phyloP scores from a whole-genome alignment of 1,140 invertebrate genomes.

The Drosophila mojavensis region DNA sequence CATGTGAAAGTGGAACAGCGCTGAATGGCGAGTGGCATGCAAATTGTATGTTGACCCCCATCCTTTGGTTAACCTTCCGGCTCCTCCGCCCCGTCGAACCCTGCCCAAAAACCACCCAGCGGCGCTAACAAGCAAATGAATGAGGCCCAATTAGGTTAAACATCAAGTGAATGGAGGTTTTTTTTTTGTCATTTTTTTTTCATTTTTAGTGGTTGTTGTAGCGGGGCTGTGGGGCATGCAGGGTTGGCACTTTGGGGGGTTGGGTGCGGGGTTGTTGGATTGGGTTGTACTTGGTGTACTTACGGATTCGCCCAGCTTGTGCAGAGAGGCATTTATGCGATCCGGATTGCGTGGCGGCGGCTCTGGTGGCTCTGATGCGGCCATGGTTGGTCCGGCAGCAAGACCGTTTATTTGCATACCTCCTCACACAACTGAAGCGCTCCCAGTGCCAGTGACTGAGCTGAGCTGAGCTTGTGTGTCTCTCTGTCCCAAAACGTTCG shows the following conservation, averaged over 20 bases:
- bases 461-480: not conserved
- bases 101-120: not conserved
- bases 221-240: slow-evolving; percentile 12
- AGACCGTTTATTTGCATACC: slow-evolving; percentile 84
- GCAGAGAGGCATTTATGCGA: slow-evolving; percentile 84
- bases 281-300: slow-evolving; percentile 66
- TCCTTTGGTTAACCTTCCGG: slow-evolving; percentile 1
- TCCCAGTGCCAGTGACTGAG: slow-evolving; percentile 8
- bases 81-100: not conserved
- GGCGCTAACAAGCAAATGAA: slow-evolving; percentile 61
- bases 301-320: slow-evolving; percentile 83
- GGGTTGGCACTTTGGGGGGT: slow-evolving; percentile 18
- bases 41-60: slow-evolving; percentile 36
- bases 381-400: slow-evolving; percentile 81
- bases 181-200: slow-evolving; percentile 8
- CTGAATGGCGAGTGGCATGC: slow-evolving; percentile 49
- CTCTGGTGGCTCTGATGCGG: slow-evolving; percentile 84
- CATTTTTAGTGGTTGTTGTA: not conserved
- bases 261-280: not conserved
- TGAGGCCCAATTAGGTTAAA: slow-evolving; percentile 73
- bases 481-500: slow-evolving; percentile 1
- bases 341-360: slow-evolving; percentile 84
- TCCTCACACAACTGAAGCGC: slow-evolving; percentile 52
- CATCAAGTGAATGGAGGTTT: slow-evolving; percentile 59
- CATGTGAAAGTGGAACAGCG: slow-evolving; percentile 49